Conservation (phyloP, 2,888 invertebrate genomes). For the Cryptosula pallasiana region DNA sequence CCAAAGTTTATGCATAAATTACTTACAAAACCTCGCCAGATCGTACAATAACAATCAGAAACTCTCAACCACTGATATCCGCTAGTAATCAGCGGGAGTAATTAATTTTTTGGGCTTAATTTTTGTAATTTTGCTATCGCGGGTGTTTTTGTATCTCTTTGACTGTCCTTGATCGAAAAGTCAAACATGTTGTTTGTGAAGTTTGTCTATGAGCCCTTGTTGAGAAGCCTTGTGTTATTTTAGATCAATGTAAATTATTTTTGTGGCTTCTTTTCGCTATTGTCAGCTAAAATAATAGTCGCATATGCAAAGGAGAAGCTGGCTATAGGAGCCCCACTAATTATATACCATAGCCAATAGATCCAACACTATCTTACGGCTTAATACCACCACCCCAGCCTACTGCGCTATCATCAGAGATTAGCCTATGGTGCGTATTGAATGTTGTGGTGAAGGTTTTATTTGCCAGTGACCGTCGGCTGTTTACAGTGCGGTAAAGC, state of each 20-base stretch:
- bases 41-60: too few relatives aligned
- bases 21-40: too few relatives aligned
- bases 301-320: background rate
- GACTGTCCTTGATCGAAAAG: too few relatives aligned
- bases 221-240: background rate
- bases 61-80: too few relatives aligned
- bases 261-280: background rate
- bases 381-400: background rate
- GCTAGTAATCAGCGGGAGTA: too few relatives aligned
- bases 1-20: too few relatives aligned
- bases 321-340: background rate
- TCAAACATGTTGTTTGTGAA: too few relatives aligned
- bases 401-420: background rate
- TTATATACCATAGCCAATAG: background rate
- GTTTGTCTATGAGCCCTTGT: too few relatives aligned
- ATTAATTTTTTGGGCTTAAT: too few relatives aligned
- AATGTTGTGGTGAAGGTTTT: conserved; percentile 12
- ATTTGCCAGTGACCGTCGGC: background rate
- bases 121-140: too few relatives aligned
- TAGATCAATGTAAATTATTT: background rate
- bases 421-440: background rate
- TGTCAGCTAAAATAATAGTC: background rate
- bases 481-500: conserved; percentile 12
- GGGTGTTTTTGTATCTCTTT: too few relatives aligned
- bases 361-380: background rate